Conservation (phyloP, 2,797 vertebrate species). For the Acipenser oxyrinchus region DNA sequence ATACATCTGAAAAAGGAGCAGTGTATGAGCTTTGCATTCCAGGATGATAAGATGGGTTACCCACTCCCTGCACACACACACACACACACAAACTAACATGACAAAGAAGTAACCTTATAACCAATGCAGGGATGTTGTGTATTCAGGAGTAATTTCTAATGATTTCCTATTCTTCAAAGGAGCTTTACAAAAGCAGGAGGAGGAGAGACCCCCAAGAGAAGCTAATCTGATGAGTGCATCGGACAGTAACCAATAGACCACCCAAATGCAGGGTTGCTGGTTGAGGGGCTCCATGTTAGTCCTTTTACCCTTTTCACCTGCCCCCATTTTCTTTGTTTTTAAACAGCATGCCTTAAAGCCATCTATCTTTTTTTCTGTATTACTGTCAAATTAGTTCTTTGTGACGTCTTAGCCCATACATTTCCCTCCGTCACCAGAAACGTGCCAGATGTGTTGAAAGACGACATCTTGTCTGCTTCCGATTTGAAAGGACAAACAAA, state of each 20-base stretch:
- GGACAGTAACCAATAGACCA: conserved; percentile 25
- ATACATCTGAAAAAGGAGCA: background rate
- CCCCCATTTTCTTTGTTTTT: conserved; percentile 11
- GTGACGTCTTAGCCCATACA: background rate
- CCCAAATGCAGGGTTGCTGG: conserved; percentile 24
- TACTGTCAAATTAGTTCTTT: conserved; percentile 13
- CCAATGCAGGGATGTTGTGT: conserved; percentile 5
- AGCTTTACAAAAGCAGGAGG: conserved; percentile 9
- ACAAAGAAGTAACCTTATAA: conserved; percentile 1
- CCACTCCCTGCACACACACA: conserved; percentile 1
- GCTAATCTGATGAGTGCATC: conserved; percentile 14
- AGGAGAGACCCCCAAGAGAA: conserved; percentile 6
- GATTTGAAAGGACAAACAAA: conserved; percentile 2
- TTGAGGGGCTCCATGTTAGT: conserved; percentile 13
- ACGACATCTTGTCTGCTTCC: background rate
- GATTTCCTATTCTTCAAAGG: conserved; percentile 8
- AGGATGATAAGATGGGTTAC: background rate
- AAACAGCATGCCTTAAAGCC: conserved; percentile 2
- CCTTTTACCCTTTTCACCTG: background rate
- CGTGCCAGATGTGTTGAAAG: background rate
- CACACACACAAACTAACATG: background rate
- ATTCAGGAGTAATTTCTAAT: conserved; percentile 13
- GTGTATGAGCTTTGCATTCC: background rate
- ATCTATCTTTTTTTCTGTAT: conserved; percentile 9
- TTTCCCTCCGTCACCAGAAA: background rate